A percentile compares a stretch with the other conserved stretches of the same genome.
Conservation (phyloP, 2,113 vertebrate genomes). For the Gadus macrocephalus region DNA sequence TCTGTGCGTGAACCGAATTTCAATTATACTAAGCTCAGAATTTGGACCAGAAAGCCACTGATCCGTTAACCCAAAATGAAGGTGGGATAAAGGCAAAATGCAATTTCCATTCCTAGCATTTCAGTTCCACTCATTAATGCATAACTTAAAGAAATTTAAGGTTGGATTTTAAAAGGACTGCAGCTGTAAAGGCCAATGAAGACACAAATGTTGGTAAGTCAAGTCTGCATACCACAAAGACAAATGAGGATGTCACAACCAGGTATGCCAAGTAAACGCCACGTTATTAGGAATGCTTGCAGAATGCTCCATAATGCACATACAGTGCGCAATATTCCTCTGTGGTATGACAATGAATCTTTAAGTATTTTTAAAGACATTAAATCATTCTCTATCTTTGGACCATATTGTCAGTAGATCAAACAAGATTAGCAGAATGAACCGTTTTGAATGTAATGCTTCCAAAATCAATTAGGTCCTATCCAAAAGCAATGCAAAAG, state of each 20-base stretch:
- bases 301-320: neutral
- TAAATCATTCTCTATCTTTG: too few species aligned
- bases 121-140: slow-evolving; percentile 18
- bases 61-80: slow-evolving; percentile 26
- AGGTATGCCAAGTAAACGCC: slow-evolving; percentile 27
- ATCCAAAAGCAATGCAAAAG: neutral
- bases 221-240: slow-evolving; percentile 39
- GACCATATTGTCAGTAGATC: too few species aligned
- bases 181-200: too few species aligned
- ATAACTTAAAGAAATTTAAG: slow-evolving; percentile 8
- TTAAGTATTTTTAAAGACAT: too few species aligned
- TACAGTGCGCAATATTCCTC: neutral
- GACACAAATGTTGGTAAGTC: slow-evolving; percentile 13
- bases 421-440: too few species aligned
- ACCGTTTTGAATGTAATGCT: too few species aligned
- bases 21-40: slow-evolving; percentile 58
- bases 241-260: slow-evolving; percentile 35
- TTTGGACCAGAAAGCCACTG: slow-evolving; percentile 47
- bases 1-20: slow-evolving; percentile 57
- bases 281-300: neutral
- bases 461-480: neutral
- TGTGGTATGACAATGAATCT: too few species aligned
- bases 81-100: slow-evolving; percentile 28
- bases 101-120: slow-evolving; percentile 21
- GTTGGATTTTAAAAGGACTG: neutral